Evolutionary conservation across 2,888 invertebrate species (phyloP), one percentile per base, ranked within the genome.

Genomic region (Zaprionus lineosus): DNA sequence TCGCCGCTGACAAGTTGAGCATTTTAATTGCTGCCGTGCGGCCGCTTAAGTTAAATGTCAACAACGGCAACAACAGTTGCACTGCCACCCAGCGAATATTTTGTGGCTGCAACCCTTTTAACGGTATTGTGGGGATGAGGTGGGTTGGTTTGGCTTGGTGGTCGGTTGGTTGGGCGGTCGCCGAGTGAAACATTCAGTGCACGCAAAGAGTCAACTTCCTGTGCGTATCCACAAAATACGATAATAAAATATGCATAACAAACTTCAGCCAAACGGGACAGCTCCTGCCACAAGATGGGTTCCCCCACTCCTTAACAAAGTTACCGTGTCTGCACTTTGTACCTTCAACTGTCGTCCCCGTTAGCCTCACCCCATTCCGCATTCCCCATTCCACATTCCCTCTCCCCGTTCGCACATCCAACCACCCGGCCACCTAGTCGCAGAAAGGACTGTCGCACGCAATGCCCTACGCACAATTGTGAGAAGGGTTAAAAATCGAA

Each of bases 191-290:
- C 53, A 34, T 43, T 31, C 63, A 36, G 19, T 63, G 79, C 81
- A 83, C 77, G 81, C 84, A 81, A 83, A 70, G 63, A 81, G 81
- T 81, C 74, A 81, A 81, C 81, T 77, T 76, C 68, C 81, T 70
- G 81, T 81, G 81, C 81, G 81, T 81, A 83, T 83, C 81, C 81
- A 83, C 83, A 79, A 76, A 76, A 81, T 81, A 76, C 69, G 81
- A 51, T 60, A 74, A 77, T 81, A 74, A 81, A 81, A 81, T 81
- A 81, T 81, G 81, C 81, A 81, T 81, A 81, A 79, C 79, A 81
- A 83, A 81, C 74, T 79, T 68, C 51, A 71, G 62, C 59, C 61
- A 56, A 53, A 47, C 40, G 48, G 5, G 11, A 19, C 36, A 36
- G 14, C 31, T 11, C 6, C 18, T 24, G n/a, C 33, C 24, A 14